phyloP scores from a whole-genome alignment of 2,888 invertebrate species.

The Osedax fenrisi region DNA sequence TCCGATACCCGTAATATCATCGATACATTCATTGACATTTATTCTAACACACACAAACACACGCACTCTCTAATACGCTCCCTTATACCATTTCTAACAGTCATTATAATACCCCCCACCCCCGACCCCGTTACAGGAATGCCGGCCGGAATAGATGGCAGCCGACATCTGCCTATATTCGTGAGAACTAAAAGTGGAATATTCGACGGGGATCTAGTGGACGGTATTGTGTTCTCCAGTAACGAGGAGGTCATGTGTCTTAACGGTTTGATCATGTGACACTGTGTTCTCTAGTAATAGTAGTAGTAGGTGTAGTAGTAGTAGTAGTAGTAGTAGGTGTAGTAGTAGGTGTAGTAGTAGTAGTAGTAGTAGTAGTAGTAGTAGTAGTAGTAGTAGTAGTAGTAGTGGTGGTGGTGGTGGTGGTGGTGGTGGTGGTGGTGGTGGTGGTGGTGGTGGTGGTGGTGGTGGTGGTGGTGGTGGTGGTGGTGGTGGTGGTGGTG shows the following conservation, averaged over 20 bases:
- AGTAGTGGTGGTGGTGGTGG: constrained; percentile 13
- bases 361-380: constrained; percentile 17
- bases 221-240: background rate
- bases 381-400: constrained; percentile 20
- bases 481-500: constrained; percentile 17
- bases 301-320: constrained; percentile 12
- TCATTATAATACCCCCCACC: no score
- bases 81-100: no score
- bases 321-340: background rate
- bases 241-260: background rate
- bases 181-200: background rate
- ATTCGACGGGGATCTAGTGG: background rate
- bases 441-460: constrained; percentile 13
- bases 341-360: background rate
- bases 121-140: no score
- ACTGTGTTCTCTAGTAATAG: background rate
- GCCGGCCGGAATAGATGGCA: background rate
- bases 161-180: background rate
- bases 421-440: constrained; percentile 11
- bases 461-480: constrained; percentile 9
- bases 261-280: background rate
- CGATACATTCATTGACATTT: no score
- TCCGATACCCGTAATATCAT: no score
- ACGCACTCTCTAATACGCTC: no score
- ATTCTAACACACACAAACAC: no score